These are phyloP conservation scores for Embidobia sp. DNA, from an alignment of 2,888 invertebrate genomes.

Conservation along the genomic window DNA sequence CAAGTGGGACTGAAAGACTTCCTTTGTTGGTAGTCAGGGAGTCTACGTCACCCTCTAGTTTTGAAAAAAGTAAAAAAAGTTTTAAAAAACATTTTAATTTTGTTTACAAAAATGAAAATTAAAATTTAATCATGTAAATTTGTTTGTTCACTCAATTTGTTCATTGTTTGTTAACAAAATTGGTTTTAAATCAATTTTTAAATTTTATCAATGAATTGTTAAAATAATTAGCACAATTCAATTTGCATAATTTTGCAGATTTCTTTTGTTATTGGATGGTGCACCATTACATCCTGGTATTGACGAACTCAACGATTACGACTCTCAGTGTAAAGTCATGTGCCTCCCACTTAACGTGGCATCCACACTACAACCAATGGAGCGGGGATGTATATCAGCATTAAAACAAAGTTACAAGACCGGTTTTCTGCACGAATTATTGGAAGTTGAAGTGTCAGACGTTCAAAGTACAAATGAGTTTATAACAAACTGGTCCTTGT, in stretches of 20 bases:
- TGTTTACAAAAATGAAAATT: no score
- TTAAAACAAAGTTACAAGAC: conserved; percentile 1
- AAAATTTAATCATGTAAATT: no score
- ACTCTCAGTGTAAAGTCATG: background rate
- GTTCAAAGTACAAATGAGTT: background rate
- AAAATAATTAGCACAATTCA: background rate
- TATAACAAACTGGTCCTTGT: background rate
- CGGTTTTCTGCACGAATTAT: background rate
- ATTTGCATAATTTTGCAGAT: background rate
- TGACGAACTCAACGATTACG: background rate
- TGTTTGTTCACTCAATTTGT: background rate
- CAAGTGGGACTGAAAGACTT: conserved; percentile 1
- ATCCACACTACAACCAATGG: background rate
- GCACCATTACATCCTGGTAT: background rate
- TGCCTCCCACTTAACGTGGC: background rate
- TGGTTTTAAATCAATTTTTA: background rate
- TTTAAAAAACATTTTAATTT: background rate
- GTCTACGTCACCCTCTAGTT: no score
- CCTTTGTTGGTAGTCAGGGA: background rate
- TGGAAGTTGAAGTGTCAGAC: background rate
- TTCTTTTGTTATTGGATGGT: background rate
- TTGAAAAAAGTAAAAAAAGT: no score
- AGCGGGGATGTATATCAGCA: conserved; percentile 1
- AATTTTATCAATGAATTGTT: background rate
- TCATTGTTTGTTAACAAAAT: background rate